Evolutionary conservation across 1,140 invertebrate genomes (phyloP).

Genomic region (Pectinophora gossypiella): DNA sequence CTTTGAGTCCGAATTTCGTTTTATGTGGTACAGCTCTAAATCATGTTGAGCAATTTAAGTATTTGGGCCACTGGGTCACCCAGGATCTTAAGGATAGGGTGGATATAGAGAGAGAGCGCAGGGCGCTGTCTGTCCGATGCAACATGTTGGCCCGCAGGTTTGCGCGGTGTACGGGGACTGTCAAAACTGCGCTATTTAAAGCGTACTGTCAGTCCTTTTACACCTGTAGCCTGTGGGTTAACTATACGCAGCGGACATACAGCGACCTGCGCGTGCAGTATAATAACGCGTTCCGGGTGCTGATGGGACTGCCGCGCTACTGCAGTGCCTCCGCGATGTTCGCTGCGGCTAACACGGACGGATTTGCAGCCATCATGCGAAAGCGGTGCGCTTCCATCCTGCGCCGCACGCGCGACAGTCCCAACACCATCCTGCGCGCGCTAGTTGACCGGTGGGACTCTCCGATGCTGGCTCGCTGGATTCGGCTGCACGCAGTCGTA

Average conservation of each 20-base stretch:
- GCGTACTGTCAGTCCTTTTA: conserved; percentile 8
- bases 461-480: conserved; percentile 2
- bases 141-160: conserved; percentile 13
- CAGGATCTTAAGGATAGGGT: not conserved
- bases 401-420: not conserved
- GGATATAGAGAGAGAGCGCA: conserved; percentile 3
- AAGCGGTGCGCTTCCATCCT: conserved; percentile 3
- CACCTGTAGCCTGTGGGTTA: conserved; percentile 6
- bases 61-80: conserved; percentile 10
- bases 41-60: conserved; percentile 5
- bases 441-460: conserved; percentile 7
- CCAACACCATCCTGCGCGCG: conserved; percentile 6
- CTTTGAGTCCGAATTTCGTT: not conserved
- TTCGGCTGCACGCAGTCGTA: not conserved
- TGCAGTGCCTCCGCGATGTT: not conserved
- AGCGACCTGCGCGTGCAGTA: conserved; percentile 9
- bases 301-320: not conserved
- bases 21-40: not conserved
- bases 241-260: conserved; percentile 4
- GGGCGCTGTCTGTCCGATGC: conserved; percentile 7
- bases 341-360: not conserved
- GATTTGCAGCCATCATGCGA: conserved; percentile 3
- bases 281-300: conserved; percentile 3
- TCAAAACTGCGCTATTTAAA: conserved; percentile 7
- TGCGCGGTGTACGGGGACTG: not conserved